Base-by-base conservation (phyloP, 2,888 invertebrate genomes). In the Cinara cedri region DNA sequence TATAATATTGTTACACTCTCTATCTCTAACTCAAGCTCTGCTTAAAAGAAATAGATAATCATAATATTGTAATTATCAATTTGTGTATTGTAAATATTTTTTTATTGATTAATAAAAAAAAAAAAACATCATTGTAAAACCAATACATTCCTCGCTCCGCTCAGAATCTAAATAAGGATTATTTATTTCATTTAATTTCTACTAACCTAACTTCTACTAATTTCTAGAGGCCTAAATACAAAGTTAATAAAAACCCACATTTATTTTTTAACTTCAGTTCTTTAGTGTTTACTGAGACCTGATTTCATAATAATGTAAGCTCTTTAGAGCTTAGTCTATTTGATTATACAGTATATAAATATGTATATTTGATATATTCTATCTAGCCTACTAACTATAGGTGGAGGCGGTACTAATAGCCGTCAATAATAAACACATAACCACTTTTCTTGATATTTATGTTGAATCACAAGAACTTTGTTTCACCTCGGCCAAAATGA, bases 301-400 rank as follows among this genome's bases (percentile, higher is more conserved):
- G 26, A n/a, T 14, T 62, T 24, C 26, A 62, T 62, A 34, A 62
- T 62, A 62, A 62, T 62, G 14, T 26, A 26, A 62, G 34, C 14
- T 62, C 26, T 26, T 62, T 14, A 62, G 62, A 62, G 14, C 62
- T 62, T 13, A 34, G 62, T 62, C 34, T 62, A 9, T 62, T 62
- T 62, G 14, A 16, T 4, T 62, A 62, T 26, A 8, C 24, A 62
- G 26, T 62, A 26, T 62, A 62, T 62, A 3, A 34, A 62, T 62
- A 34, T 62, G 62, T n/a, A n/a, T n/a, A n/a, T 34, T 34, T 6
- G 26, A 62, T 62, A 26, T 34, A 26, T 26, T 26, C 1, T 62
- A 62, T 62, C 62, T 62, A 62, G 62, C 26, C 26, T n/a, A 26
- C 14, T 62, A 62, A 62, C 34, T 16, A 62, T 26, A 62, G 62